Base-by-base conservation (phyloP, 2,113 vertebrate genomes). In the Diadophis punctatus region DNA sequence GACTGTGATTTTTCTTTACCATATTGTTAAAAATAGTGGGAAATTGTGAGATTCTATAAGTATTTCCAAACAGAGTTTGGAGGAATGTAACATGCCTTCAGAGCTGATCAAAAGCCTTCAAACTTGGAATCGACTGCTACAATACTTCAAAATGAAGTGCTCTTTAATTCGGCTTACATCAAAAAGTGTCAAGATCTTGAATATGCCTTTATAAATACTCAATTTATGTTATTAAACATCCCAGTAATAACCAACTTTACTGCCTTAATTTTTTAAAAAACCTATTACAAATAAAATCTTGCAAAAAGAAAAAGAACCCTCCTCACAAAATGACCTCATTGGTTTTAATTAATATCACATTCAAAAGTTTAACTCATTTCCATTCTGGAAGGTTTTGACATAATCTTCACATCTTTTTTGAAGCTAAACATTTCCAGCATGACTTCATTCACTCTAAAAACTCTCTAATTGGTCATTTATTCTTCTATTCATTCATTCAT, bases 391-490 rank as follows among this genome's bases (percentile, higher is more conserved):
- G 46, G 25, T 49, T 92, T 48, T 68, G 30, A 25, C 7, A 74
- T 30, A 8, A 9, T 95, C 5, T 43, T 96, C 91, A 94, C 18
- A 4, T 63, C 58, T 8, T 4, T n/a, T 46, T 48, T 8, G 95
- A n/a, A 93, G 90, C 90, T 58, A 89, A 96, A 93, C 90, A 14
- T 0, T 58, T 93, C 88, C 39, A 91, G 58, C 20, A 90, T 95
- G 93, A 91, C n/a, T 90, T 12, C 84, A 91, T 97, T 94, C 91
- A 92, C 60, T 94, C 89, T 94, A 49, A 0, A 2, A 90, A 27
- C 92, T 58, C 90, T 95, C 93, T 91, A 90, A 93, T 94, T 80
- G 88, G 91, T 95, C 89, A 88, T 95, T 95, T 93, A 95, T 97
- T 96, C 95, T 84, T 74, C 84, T 48, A 91, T 63, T 49, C 90